A percentile compares a stretch with the other conserved stretches of the same genome.
These are phyloP conservation scores for Lycocerus yunnanus DNA, from an alignment of 2,888 invertebrate genomes.

Conservation along the genomic window DNA sequence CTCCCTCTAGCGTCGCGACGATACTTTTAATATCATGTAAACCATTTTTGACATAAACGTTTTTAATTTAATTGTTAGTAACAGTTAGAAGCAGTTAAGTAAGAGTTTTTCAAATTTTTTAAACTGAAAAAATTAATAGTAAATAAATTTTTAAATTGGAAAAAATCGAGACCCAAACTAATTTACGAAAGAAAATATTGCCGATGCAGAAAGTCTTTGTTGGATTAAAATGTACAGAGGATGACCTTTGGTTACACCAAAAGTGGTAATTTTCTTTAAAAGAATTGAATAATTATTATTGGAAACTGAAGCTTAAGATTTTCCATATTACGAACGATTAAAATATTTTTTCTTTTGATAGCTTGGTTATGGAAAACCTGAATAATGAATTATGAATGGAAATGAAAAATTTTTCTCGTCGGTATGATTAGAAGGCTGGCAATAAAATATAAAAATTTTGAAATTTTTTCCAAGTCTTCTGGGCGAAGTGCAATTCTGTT, in stretches of 20 bases:
- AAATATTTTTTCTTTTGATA: too few species aligned
- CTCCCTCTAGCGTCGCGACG: slow-evolving; percentile 42
- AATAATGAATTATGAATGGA: background rate
- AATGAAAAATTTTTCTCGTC: too few species aligned
- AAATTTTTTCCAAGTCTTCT: background rate
- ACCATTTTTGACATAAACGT: slow-evolving; percentile 9
- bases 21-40: slow-evolving; percentile 14
- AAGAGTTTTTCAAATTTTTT: background rate
- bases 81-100: background rate
- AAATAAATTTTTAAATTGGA: background rate
- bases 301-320: too few species aligned
- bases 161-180: too few species aligned
- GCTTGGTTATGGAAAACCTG: too few species aligned
- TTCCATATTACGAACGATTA: too few species aligned
- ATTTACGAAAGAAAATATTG: background rate
- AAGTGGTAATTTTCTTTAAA: background rate
- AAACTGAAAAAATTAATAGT: background rate
- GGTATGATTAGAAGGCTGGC: too few species aligned
- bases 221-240: background rate
- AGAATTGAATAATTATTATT: too few species aligned
- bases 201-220: background rate
- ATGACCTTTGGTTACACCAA: background rate
- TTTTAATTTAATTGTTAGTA: background rate
- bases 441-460: too few species aligned
- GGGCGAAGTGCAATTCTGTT: background rate